Evolutionary conservation across 23 tunicate genomes (phyloP).

Genomic region (Halocynthia aurantium): DNA sequence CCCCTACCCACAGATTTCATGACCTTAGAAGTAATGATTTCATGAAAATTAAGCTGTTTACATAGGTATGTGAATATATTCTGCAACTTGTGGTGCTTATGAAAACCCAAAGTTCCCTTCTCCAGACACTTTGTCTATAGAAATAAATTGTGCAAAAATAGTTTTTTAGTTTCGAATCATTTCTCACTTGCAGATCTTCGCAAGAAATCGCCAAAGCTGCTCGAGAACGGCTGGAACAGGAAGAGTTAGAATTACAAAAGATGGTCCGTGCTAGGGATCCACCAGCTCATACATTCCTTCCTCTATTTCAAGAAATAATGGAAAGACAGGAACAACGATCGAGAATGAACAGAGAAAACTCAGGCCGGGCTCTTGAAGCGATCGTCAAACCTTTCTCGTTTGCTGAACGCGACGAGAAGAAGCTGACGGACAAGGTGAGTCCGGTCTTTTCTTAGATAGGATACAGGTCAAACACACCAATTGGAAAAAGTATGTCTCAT

Average conservation of each 20-base stretch:
- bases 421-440: slow-evolving; percentile 27
- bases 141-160: neutral
- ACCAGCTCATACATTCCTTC: slow-evolving; percentile 77
- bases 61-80: no score
- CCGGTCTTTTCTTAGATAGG: neutral
- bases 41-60: no score
- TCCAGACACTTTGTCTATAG: neutral
- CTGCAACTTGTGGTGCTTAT: no score
- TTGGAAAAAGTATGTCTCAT: no score
- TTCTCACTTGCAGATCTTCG: slow-evolving; percentile 38
- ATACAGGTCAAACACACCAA: neutral
- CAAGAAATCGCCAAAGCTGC: slow-evolving; percentile 40
- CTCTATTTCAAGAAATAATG: slow-evolving; percentile 68
- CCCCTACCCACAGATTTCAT: no score
- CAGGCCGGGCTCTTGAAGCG: slow-evolving; percentile 49
- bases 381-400: slow-evolving; percentile 72
- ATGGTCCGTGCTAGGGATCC: slow-evolving; percentile 47
- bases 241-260: slow-evolving; percentile 15
- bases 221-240: slow-evolving; percentile 22
- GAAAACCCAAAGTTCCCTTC: neutral
- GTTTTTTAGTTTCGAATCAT: no score
- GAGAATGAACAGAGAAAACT: slow-evolving; percentile 52
- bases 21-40: no score
- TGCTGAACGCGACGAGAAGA: slow-evolving; percentile 48
- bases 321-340: slow-evolving; percentile 78